phyloP scores from a whole-genome alignment of 2,888 invertebrate species.

The Baccha elongata region DNA sequence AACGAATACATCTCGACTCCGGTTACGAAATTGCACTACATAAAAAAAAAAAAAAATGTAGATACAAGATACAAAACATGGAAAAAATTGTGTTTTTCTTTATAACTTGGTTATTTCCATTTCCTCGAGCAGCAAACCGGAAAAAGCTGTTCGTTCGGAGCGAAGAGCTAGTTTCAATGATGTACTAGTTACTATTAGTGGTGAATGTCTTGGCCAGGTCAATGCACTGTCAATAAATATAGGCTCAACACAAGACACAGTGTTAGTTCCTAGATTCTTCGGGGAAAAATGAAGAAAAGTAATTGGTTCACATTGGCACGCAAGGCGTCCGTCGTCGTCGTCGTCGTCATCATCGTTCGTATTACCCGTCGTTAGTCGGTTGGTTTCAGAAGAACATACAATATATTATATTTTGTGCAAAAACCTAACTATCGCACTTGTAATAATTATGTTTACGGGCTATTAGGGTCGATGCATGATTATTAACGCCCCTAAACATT shows the following conservation, averaged over 20 bases:
- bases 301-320: conserved; percentile 56
- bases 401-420: background rate
- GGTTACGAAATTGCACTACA: conserved; percentile 42
- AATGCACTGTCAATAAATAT: conserved; percentile 43
- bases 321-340: background rate
- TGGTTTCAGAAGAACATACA: too few species aligned
- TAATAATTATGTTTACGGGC: conserved; percentile 58
- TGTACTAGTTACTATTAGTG: conserved; percentile 32
- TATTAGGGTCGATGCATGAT: conserved; percentile 63
- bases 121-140: conserved; percentile 60
- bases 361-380: too few species aligned
- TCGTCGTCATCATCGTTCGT: too few species aligned
- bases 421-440: conserved; percentile 37
- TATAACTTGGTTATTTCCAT: conserved; percentile 45
- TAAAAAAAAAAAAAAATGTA: background rate
- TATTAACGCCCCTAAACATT: conserved; percentile 41
- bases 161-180: conserved; percentile 21
- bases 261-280: conserved; percentile 16
- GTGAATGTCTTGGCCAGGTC: conserved; percentile 39
- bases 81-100: conserved; percentile 27
- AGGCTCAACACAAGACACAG: background rate
- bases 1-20: conserved; percentile 24
- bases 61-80: conserved; percentile 31
- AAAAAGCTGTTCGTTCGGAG: conserved; percentile 63
- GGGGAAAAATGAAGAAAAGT: conserved; percentile 33